Evolutionary conservation across 1,140 invertebrate species (phyloP).

Genomic region (Chironomus striatipennis): DNA sequence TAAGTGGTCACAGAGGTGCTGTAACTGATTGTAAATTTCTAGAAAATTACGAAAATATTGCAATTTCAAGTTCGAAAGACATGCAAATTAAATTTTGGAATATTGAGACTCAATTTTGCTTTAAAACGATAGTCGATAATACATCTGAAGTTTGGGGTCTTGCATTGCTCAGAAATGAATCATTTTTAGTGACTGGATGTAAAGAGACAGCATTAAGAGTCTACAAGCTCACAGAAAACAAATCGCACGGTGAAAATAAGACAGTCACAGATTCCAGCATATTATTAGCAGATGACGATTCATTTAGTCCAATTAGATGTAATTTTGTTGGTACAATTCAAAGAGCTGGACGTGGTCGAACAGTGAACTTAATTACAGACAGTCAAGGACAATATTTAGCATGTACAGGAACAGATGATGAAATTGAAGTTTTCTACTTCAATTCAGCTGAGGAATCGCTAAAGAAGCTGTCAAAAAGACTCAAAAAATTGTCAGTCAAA

Average conservation of each 20-base stretch:
- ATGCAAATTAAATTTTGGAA: slow-evolving; percentile 97
- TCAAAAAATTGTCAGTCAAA: slow-evolving; percentile 51
- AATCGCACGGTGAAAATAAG: slow-evolving; percentile 40
- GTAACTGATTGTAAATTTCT: slow-evolving; percentile 86
- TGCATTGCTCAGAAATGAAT: slow-evolving; percentile 66
- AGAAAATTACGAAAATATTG: slow-evolving; percentile 55
- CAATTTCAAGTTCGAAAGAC: slow-evolving; percentile 89
- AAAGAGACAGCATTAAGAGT: slow-evolving; percentile 76
- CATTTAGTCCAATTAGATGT: slow-evolving; percentile 57
- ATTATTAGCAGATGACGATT: slow-evolving; percentile 35
- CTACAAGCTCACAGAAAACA: slow-evolving; percentile 55
- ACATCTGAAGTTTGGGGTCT: slow-evolving; percentile 79
- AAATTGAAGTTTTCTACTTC: slow-evolving; percentile 78
- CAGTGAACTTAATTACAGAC: slow-evolving; percentile 58
- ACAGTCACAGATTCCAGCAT: slow-evolving; percentile 43
- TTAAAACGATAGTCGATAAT: slow-evolving; percentile 82
- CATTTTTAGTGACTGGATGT: slow-evolving; percentile 77
- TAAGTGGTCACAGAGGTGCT: slow-evolving; percentile 86
- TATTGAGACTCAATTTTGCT: slow-evolving; percentile 88
- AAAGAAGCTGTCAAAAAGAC: slow-evolving; percentile 55
- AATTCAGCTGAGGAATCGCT: slow-evolving; percentile 61
- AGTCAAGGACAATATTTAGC: slow-evolving; percentile 57
- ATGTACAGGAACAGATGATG: slow-evolving; percentile 74
- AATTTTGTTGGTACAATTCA: slow-evolving; percentile 66
- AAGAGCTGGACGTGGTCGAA: slow-evolving; percentile 63